Base-by-base conservation (phyloP, 2,797 vertebrate genomes). In the Cephalopachus bancanus region DNA sequence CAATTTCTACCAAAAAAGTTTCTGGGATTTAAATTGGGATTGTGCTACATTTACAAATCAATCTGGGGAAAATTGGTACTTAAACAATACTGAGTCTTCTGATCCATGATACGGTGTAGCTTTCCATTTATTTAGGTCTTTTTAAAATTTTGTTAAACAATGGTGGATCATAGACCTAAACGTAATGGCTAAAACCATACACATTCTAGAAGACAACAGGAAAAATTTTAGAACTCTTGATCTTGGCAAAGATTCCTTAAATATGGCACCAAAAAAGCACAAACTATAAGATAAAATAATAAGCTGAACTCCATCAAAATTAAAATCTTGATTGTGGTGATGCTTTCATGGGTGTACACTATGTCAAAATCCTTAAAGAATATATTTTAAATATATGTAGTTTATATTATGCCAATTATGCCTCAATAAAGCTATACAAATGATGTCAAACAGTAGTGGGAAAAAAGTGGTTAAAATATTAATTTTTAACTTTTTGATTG, bases 241-340 rank as follows among this genome's bases (percentile, higher is more conserved):
- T 6, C 60, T 78, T 94, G 30, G 59, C 24, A 74, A 89, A 88
- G 2, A 65, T 91, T 94, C 71, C 44, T 79, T 71, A 78, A 87
- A 69, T 83, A 51, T 55, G 64, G 89, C n/a, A 57, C 10, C 10
- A 64, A 76, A 49, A 86, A n/a, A 49, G 7, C 60, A 83, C 59
- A 79, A 95, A 86, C 57, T 55, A 49, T 95, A 49, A 89, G 33
- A 88, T 75, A 69, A 92, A 87, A 80, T 83, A 91, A 91, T 60
- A 90, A 90, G 20, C 67, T 84, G 8, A 10, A 60, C n/a, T 71
- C 80, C 17, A 91, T 62, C 11, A 79, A 95, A 93, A 79, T 86
- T 75, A 95, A 93, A 89, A 74, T 65, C 62, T 69, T 95, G 53
- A 89, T 44, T 79, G 62, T 33, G 19, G 26, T 44, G 22, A 84